Percentiles rank a stretch among this genome's conserved stretches.
phyloP scores from a whole-genome alignment of 2,113 vertebrate genomes.

The Austrofundulus limnaeus region DNA sequence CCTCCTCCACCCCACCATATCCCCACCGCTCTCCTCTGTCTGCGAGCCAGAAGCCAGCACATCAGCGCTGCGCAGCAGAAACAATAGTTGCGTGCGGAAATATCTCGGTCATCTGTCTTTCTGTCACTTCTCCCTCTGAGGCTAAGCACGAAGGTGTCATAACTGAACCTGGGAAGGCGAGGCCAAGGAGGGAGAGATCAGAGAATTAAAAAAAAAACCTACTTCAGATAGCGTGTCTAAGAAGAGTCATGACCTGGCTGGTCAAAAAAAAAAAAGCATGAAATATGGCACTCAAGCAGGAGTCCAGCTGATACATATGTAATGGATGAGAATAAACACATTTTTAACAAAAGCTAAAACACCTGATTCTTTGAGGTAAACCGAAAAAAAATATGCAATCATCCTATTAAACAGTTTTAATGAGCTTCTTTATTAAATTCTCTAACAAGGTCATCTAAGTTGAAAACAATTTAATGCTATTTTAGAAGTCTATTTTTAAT shows the following conservation, averaged over 20 bases:
- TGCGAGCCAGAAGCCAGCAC: constrained; percentile 51
- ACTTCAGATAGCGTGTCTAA: constrained; percentile 26
- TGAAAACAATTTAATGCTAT: too few relatives aligned
- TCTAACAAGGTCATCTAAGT: too few relatives aligned
- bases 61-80: constrained; percentile 52
- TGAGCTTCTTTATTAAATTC: too few relatives aligned
- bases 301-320: too few relatives aligned
- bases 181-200: constrained; percentile 35
- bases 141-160: constrained; percentile 71
- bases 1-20: constrained; percentile 11
- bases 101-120: constrained; percentile 79
- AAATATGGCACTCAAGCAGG: background rate
- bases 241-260: constrained; percentile 43
- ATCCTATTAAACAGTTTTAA: too few relatives aligned
- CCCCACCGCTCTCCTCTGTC: constrained; percentile 24
- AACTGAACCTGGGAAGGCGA: constrained; percentile 39
- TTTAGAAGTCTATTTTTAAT: too few relatives aligned
- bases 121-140: constrained; percentile 71
- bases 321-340: too few relatives aligned
- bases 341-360: too few relatives aligned
- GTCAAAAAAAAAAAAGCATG: constrained; percentile 14
- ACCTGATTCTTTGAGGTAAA: too few relatives aligned
- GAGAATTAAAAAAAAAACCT: constrained; percentile 33
- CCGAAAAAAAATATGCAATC: too few relatives aligned
- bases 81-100: constrained; percentile 82